Evolutionary conservation across 2,113 vertebrate species (phyloP).

Genomic region (Myrmecobius fasciatus): DNA sequence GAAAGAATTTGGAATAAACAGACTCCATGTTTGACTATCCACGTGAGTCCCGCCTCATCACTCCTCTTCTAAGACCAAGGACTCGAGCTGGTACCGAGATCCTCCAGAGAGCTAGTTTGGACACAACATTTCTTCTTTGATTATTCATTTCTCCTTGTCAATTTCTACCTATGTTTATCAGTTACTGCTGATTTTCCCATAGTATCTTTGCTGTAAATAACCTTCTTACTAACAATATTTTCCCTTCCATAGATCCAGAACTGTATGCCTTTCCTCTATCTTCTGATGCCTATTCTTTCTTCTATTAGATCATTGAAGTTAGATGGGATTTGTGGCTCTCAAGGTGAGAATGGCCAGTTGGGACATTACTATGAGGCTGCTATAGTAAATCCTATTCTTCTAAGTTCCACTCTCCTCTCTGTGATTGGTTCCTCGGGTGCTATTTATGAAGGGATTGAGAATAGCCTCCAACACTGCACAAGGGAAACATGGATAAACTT

Average conservation of each 20-base stretch:
- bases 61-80: too few relatives aligned
- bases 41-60: too few relatives aligned
- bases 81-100: too few relatives aligned
- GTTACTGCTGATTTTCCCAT: not conserved
- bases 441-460: not conserved
- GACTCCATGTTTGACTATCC: too few relatives aligned
- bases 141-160: not conserved
- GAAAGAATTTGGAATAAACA: too few relatives aligned
- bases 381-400: not conserved
- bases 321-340: not conserved
- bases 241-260: not conserved
- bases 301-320: not conserved
- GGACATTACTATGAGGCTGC: not conserved
- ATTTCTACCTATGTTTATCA: not conserved
- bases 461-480: not conserved
- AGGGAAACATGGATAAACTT: not conserved
- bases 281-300: not conserved
- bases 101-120: too few relatives aligned
- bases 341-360: not conserved
- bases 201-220: not conserved
- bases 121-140: too few relatives aligned
- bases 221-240: not conserved
- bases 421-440: not conserved
- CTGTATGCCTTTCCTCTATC: not conserved
- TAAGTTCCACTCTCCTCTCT: not conserved